phyloP scores from a whole-genome alignment of 2,797 vertebrate species.

The Falco berigora region DNA sequence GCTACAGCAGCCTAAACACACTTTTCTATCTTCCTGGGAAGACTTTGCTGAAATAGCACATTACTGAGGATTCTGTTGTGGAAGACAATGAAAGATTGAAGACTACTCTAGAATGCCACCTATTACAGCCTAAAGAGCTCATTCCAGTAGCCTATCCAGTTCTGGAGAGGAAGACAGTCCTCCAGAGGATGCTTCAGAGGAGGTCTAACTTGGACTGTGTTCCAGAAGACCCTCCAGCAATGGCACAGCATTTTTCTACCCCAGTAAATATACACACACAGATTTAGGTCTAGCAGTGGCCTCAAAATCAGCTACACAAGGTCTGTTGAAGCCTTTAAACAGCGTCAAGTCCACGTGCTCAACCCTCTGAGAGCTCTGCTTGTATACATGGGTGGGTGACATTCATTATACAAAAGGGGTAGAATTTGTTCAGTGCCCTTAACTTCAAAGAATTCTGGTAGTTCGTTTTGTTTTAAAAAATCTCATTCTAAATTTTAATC shows the following conservation, averaged over 20 bases:
- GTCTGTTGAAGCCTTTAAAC: neutral
- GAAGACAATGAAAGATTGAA: neutral
- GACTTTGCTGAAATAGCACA: neutral
- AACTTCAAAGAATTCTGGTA: neutral
- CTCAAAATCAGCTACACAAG: neutral
- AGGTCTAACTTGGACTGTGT: neutral
- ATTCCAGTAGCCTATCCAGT: neutral
- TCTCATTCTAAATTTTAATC: neutral
- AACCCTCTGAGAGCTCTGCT: neutral
- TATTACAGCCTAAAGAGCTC: neutral
- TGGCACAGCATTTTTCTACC: neutral
- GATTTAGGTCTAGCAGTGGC: neutral
- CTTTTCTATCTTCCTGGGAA: neutral
- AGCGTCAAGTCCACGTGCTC: neutral
- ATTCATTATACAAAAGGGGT: neutral
- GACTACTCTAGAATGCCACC: neutral
- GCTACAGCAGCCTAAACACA: neutral
- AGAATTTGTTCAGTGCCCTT: neutral
- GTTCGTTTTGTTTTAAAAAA: neutral
- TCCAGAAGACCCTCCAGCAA: neutral
- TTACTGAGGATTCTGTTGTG: neutral
- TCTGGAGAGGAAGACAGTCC: neutral
- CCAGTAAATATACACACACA: neutral
- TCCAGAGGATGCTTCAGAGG: neutral
- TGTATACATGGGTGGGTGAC: neutral